Evolutionary conservation across 2,888 invertebrate species (phyloP), one percentile per base, ranked within the genome.

Genomic region (Leuctra nigra): DNA sequence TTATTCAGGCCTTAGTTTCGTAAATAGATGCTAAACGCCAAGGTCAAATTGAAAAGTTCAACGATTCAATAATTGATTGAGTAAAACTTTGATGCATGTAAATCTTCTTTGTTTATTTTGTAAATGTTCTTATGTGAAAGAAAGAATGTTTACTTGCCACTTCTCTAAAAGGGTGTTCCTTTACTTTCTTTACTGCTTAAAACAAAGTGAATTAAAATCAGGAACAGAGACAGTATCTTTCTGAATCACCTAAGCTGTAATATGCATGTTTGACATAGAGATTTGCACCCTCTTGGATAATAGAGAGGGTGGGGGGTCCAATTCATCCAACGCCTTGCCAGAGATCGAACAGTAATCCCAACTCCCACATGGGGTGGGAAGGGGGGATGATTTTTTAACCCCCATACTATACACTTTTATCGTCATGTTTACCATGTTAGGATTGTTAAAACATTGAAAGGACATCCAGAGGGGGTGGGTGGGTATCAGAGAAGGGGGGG

Each of bases 391-490:
- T 25, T 22, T 47, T 47, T 50, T 50, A 50, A 50, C 33, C 50
- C 50, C 33, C 50, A 29, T 44, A 18, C 7, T 20, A 2, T 33
- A 35, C 14, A 50, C 33, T 33, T 33, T 33, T 33, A 29, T 33
- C 48, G 48, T 18, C 29, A n/a, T 33, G 35, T 50, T 50, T 50
- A 50, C 50, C 18, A 33, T 9, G 50, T 50, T 18, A 22, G 50
- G 50, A 14, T 50, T 50, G 50, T 50, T 50, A 35, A 29, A 50
- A 50, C 50, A 50, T 50, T 44, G 44, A 44, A 11, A 29, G 29
- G 11, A 29, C 22, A 44, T 44, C 44, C 20, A 11, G 20, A n/a
- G 38, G n/a, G 38, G 14, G 38, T n/a, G 14, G 23, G 44, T 20
- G 16, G 44, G 39, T n/a, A n/a, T n/a, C n/a, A n/a, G n/a, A n/a